These are phyloP conservation scores for Callimorpha dominula DNA, from an alignment of 2,888 invertebrate species.

Conservation along the genomic window DNA sequence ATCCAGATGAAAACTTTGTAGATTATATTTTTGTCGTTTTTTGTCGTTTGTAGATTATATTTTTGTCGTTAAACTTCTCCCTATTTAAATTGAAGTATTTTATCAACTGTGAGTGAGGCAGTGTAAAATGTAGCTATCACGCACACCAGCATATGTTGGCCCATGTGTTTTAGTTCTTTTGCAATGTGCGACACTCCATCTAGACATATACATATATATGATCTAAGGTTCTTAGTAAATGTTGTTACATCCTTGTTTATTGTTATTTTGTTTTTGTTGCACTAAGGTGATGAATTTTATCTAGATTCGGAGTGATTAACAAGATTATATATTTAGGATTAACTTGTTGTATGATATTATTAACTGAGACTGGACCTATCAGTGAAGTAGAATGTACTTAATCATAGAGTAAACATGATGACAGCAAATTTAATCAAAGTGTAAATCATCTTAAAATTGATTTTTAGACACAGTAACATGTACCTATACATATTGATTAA, in stretches of 20 bases:
- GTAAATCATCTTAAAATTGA: not conserved
- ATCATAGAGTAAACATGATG: not conserved
- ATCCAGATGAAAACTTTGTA: no score
- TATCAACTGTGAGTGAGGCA: no score
- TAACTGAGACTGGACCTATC: conserved; percentile 14
- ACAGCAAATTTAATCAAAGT: not conserved
- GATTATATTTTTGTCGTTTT: no score
- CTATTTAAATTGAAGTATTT: no score
- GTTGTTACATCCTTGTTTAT: not conserved
- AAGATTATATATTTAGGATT: not conserved
- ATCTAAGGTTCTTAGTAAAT: conserved; percentile 12
- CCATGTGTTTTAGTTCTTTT: no score
- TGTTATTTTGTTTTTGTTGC: not conserved
- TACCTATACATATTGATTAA: not conserved
- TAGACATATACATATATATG: no score
- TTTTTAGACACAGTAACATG: not conserved
- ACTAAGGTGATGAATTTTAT: conserved; percentile 1
- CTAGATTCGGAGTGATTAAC: not conserved
- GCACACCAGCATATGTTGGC: no score
- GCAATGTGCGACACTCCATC: no score
- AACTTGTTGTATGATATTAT: conserved; percentile 3
- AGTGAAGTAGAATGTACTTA: conserved; percentile 9
- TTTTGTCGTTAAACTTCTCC: no score
- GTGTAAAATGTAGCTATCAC: no score
- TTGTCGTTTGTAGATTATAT: no score